Evolutionary conservation across 2,113 vertebrate genomes (phyloP).

Genomic region (Sander lucioperca): DNA sequence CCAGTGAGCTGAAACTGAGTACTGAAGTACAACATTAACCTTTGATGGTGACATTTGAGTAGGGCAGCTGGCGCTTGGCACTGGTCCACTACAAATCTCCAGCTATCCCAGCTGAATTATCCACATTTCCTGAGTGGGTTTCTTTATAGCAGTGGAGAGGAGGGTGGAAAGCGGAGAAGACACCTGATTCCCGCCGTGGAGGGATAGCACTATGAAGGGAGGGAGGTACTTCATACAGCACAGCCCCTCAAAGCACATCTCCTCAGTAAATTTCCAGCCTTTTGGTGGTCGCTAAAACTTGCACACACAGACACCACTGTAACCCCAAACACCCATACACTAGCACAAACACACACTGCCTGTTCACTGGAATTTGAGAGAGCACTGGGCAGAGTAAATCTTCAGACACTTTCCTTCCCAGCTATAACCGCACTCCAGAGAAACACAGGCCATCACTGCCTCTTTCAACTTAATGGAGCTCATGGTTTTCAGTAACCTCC

Average conservation of each 20-base stretch:
- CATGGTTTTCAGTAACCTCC: constrained; percentile 47
- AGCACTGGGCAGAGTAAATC: constrained; percentile 49
- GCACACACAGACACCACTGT: constrained; percentile 69
- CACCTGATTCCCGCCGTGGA: constrained; percentile 60
- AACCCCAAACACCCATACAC: constrained; percentile 64
- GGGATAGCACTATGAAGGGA: constrained; percentile 12
- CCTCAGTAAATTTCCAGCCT: constrained; percentile 87
- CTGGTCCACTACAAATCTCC: constrained; percentile 72
- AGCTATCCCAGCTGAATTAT: constrained; percentile 78
- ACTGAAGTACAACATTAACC: constrained; percentile 64
- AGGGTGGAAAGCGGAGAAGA: constrained; percentile 62
- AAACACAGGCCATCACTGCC: constrained; percentile 52
- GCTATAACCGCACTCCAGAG: constrained; percentile 54
- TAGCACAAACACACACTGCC: constrained; percentile 65
- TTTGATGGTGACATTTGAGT: constrained; percentile 66
- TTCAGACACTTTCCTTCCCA: constrained; percentile 59
- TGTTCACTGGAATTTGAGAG: constrained; percentile 69
- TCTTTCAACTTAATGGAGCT: constrained; percentile 30
- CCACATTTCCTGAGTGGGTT: constrained; percentile 75
- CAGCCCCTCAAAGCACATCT: constrained; percentile 58
- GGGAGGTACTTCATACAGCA: constrained; percentile 42
- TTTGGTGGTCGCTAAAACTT: constrained; percentile 79
- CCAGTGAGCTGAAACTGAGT: constrained; percentile 49
- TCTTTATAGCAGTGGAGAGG: constrained; percentile 58
- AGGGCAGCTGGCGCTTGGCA: constrained; percentile 66